phyloP scores from a whole-genome alignment of 1,140 invertebrate genomes.

The Matsumurasca onukii region DNA sequence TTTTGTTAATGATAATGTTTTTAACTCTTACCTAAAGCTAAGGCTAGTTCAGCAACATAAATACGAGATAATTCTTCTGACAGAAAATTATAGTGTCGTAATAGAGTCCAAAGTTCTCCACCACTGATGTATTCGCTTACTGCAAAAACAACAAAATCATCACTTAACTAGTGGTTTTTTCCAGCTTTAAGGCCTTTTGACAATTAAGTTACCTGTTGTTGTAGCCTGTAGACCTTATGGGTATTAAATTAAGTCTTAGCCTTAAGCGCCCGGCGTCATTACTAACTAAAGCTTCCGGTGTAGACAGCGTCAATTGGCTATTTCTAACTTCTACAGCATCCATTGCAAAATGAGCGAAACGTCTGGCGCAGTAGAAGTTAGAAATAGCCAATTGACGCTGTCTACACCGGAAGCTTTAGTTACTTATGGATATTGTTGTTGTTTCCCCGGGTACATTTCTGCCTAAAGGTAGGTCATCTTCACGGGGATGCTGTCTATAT shows the following conservation, averaged over 20 bases:
- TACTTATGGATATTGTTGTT: neutral
- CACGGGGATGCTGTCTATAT: no score
- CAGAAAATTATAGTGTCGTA: slow-evolving; percentile 66
- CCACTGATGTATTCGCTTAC: slow-evolving; percentile 79
- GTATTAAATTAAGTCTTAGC: neutral
- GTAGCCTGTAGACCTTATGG: no score
- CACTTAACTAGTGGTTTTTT: neutral
- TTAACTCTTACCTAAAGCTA: slow-evolving; percentile 74
- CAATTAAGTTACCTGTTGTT: no score
- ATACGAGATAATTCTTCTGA: slow-evolving; percentile 75
- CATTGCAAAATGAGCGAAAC: no score
- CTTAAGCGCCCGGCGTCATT: neutral
- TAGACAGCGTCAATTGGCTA: no score
- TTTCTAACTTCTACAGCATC: no score
- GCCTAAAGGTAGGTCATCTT: no score
- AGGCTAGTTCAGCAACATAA: slow-evolving; percentile 80
- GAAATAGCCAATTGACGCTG: no score
- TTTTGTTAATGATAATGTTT: no score
- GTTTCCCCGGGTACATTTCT: neutral
- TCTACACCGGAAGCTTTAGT: neutral
- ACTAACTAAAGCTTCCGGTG: no score
- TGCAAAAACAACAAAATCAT: slow-evolving; percentile 50
- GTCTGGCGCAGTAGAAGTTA: no score
- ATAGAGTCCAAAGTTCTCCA: slow-evolving; percentile 75
- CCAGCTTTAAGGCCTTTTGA: no score